A percentile compares a stretch with the other conserved stretches of the same genome.
These are phyloP conservation scores for Caerostris darwini DNA, from an alignment of 1,140 invertebrate species.

Conservation along the genomic window DNA sequence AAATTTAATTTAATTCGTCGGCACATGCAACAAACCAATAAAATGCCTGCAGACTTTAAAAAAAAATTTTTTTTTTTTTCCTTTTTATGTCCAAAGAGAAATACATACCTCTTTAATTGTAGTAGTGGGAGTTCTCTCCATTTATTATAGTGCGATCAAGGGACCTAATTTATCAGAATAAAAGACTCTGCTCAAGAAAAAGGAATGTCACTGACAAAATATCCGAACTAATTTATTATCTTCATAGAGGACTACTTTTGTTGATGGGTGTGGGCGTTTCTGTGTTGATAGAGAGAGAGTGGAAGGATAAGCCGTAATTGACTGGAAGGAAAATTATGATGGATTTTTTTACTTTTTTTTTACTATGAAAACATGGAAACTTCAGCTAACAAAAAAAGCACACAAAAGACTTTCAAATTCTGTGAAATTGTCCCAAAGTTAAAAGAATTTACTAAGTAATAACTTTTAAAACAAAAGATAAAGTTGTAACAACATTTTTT, in stretches of 20 bases:
- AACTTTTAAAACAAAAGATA: no score
- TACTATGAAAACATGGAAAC: no score
- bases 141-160: conserved; percentile 1
- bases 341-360: not conserved
- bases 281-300: not conserved
- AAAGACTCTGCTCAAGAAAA: not conserved
- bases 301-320: not conserved
- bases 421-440: no score
- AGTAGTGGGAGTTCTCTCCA: not conserved
- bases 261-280: not conserved
- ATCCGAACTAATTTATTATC: not conserved
- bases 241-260: not conserved
- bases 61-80: not conserved
- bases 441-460: no score
- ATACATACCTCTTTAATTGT: not conserved
- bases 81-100: not conserved
- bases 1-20: not conserved
- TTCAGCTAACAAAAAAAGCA: no score
- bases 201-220: conserved; percentile 23
- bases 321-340: not conserved
- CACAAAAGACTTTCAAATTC: no score
- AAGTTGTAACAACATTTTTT: no score
- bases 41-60: not conserved
- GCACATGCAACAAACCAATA: not conserved
- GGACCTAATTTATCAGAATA: conserved; percentile 15